phyloP scores from a whole-genome alignment of 2,888 invertebrate species.

The Synergus itoensis region DNA sequence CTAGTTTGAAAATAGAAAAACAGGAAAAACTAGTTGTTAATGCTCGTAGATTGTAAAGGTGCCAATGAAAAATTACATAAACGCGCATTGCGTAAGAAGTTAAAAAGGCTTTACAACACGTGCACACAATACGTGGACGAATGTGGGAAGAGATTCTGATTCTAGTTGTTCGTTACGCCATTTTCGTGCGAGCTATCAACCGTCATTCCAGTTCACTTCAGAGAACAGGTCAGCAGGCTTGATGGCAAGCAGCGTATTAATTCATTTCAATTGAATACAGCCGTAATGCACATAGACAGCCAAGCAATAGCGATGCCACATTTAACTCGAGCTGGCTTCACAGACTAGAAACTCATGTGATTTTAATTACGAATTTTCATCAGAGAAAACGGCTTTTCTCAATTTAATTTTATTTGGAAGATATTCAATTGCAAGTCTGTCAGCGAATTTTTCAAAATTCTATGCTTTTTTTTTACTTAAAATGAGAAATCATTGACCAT shows the following conservation, averaged over 20 bases:
- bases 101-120: conserved; percentile 30
- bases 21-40: conserved; percentile 9
- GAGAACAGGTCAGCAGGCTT: conserved; percentile 55
- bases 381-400: not conserved
- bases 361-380: not conserved
- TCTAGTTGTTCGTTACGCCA: conserved; percentile 37
- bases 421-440: not conserved
- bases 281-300: conserved; percentile 39
- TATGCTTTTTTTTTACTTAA: not conserved
- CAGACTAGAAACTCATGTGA: not conserved
- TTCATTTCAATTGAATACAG: conserved; percentile 50
- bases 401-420: not conserved
- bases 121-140: conserved; percentile 32
- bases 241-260: conserved; percentile 51
- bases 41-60: not conserved
- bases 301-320: conserved; percentile 37
- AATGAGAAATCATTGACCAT: too few species aligned
- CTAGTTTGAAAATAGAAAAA: not conserved
- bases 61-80: conserved; percentile 27
- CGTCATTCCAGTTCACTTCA: conserved; percentile 45
- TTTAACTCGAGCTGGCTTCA: conserved; percentile 8
- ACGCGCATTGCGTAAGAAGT: conserved; percentile 26
- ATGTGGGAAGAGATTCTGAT: conserved; percentile 39
- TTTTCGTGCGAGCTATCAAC: conserved; percentile 38
- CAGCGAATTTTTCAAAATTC: not conserved